Percentiles rank a stretch among this genome's conserved stretches.
These are phyloP conservation scores for Gadus chalcogrammus DNA, from an alignment of 2,113 vertebrate species.

Conservation along the genomic window DNA sequence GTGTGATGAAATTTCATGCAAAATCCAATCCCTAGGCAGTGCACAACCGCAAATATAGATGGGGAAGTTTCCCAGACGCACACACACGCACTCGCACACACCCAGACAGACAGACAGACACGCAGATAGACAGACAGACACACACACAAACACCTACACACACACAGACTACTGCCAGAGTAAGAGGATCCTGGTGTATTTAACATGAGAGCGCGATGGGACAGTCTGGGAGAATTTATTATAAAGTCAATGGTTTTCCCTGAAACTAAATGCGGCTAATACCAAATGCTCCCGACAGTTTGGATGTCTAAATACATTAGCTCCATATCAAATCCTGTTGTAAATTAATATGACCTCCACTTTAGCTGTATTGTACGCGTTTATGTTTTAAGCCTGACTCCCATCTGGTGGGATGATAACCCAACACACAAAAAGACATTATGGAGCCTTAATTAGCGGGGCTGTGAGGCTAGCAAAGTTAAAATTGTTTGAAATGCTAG, in stretches of 20 bases:
- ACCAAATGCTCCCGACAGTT: constrained; percentile 24
- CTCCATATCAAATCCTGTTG: constrained; percentile 44
- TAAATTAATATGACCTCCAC: constrained; percentile 47
- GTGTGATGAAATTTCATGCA: constrained; percentile 71
- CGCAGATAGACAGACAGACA: constrained; percentile 15
- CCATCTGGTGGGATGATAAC: constrained; percentile 55
- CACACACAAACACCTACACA: constrained; percentile 8
- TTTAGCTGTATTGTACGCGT: constrained; percentile 48
- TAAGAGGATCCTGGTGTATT: constrained; percentile 41
- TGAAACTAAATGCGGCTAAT: constrained; percentile 20
- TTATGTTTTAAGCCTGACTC: constrained; percentile 53
- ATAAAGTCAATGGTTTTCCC: constrained; percentile 5
- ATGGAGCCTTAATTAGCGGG: constrained; percentile 59
- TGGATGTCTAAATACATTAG: constrained; percentile 45
- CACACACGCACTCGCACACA: neutral
- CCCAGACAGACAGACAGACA: neutral
- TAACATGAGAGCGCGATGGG: constrained; percentile 36
- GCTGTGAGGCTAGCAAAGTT: constrained; percentile 62
- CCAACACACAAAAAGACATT: constrained; percentile 57
- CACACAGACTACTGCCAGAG: constrained; percentile 25
- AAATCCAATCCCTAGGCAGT: constrained; percentile 56
- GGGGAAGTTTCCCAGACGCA: constrained; percentile 5
- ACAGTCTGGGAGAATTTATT: constrained; percentile 30
- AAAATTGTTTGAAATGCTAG: constrained; percentile 70
- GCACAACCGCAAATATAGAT: constrained; percentile 28